Percentiles rank a stretch among this genome's conserved stretches.
phyloP scores from a whole-genome alignment of 64 coral and sea anemone species.

The Actinia equina region DNA sequence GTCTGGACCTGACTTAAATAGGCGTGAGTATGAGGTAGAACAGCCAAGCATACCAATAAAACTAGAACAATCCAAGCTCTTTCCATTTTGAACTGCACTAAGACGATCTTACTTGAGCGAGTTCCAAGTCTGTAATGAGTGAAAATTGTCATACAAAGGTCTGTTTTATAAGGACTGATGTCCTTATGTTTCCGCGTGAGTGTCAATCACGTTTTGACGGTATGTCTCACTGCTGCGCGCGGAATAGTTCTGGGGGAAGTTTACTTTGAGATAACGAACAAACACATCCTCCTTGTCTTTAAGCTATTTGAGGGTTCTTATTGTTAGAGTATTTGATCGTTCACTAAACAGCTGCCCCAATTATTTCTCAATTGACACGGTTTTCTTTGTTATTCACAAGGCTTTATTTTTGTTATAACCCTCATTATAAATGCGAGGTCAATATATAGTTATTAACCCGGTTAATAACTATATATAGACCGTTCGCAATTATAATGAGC shows the following conservation, averaged over 20 bases:
- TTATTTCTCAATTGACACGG: no score
- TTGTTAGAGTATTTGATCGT: neutral
- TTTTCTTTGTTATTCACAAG: no score
- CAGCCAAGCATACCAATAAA: neutral
- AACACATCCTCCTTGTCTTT: neutral
- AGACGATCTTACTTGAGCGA: neutral
- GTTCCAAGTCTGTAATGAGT: neutral
- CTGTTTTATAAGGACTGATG: neutral
- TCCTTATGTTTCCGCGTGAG: neutral
- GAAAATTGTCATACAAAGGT: neutral
- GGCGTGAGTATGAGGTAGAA: neutral
- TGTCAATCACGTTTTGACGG: neutral
- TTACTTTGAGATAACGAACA: conserved; percentile 12
- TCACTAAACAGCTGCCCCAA: neutral
- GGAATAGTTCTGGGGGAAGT: conserved; percentile 1
- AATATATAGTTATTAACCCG: no score
- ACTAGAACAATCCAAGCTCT: neutral
- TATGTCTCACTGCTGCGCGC: neutral
- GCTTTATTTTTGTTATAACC: no score
- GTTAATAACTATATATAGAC: no score
- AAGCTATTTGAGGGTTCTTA: neutral
- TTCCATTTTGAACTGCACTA: neutral
- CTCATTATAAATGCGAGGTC: no score
- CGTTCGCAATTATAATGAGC: no score
- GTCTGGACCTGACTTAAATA: neutral